Evolutionary conservation across 2,888 invertebrate species (phyloP), one percentile per base, ranked within the genome.

Genomic region (Idaea biselata): DNA sequence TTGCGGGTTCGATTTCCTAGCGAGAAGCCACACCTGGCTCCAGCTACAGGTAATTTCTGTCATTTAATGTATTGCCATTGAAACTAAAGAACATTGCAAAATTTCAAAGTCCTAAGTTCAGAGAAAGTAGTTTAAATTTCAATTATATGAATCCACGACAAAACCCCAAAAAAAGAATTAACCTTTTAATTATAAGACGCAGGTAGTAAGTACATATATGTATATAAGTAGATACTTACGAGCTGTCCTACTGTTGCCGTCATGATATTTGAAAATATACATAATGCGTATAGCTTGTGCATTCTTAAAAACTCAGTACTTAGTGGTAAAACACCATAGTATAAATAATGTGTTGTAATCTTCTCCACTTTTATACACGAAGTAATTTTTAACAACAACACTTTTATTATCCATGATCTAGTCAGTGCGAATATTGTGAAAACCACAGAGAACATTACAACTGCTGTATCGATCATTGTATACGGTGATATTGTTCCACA

Each of bases 391-490:
- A 78, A 58, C 66, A 78, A 81, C 33, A 89, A 59, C 18, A 82
- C 74, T 63, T 76, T 77, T 1, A 87, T 66, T 62, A 87, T 78
- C 67, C 84, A 72, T 0, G 88, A 87, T 63, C 86, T 81, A 8
- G 82, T 61, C 8, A 88, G 77, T 6, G 81, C 75, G 18, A 76
- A 31, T 0, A 69, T 1, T n/a, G 86, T 86, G 66, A 79, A 83
- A 0, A 79, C 33, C n/a, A 83, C 60, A 7, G 79, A 70, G 68
- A 83, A 88, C 31, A 88, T 71, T 0, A 89, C 68, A 1, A 84
- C 79, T 2, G 88, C 85, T 18, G 84, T 89, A 63, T 90, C 89
- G 4, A 84, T 72, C 84, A 86, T 84, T 0, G 81, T 87, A 60
- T 71, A 84, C 0, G 86, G 77, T 0, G 88, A 88, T 67, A 87